phyloP scores from a whole-genome alignment of 2,797 vertebrate species.

The Sarcophilus harrisii region DNA sequence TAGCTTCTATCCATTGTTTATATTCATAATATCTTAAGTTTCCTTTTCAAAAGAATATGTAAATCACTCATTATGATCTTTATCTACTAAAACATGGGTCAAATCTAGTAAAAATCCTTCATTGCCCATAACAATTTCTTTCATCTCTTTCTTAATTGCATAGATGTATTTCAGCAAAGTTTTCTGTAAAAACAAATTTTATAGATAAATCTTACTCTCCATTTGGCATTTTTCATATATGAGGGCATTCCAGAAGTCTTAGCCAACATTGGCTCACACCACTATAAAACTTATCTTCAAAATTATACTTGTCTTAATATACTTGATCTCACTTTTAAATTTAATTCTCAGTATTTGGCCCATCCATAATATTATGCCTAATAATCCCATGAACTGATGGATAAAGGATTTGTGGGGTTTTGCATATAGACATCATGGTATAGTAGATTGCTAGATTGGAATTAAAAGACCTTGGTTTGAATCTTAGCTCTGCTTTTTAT shows the following conservation, averaged over 20 bases:
- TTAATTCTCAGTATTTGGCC: neutral
- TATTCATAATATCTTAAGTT: slow-evolving; percentile 52
- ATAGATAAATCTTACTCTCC: slow-evolving; percentile 7
- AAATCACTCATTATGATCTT: slow-evolving; percentile 58
- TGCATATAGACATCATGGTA: neutral
- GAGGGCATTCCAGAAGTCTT: neutral
- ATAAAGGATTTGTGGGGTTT: neutral
- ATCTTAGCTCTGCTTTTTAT: neutral
- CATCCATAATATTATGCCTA: neutral
- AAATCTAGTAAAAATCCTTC: neutral
- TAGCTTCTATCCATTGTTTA: slow-evolving; percentile 60
- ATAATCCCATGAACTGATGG: neutral
- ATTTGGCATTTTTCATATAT: neutral
- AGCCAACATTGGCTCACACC: neutral
- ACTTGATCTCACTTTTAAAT: neutral
- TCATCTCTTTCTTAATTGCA: slow-evolving; percentile 39
- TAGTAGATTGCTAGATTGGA: neutral
- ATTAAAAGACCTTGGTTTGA: neutral
- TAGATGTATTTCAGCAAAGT: slow-evolving; percentile 27
- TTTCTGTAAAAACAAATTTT: slow-evolving; percentile 25
- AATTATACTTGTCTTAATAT: neutral
- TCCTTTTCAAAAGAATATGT: slow-evolving; percentile 57
- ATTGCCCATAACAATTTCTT: slow-evolving; percentile 27
- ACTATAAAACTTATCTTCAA: neutral
- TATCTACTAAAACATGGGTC: slow-evolving; percentile 38